Evolutionary conservation across 2,113 vertebrate genomes (phyloP), one percentile per base, ranked within the genome.

Genomic region (Pungitius pungitius): DNA sequence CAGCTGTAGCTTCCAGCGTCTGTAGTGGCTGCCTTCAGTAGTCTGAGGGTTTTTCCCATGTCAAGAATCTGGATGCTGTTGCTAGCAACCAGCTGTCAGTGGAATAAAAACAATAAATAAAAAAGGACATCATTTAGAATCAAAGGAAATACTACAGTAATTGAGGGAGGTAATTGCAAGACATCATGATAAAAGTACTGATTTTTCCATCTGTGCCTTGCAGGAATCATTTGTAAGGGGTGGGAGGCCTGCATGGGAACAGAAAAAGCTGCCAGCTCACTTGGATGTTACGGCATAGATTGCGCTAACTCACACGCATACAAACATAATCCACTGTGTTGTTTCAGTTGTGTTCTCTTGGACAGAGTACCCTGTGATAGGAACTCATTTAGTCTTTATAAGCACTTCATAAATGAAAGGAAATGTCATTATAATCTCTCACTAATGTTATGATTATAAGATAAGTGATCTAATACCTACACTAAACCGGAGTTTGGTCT

Each of bases 1-100:
- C 98, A 99, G n/a, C 92, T 96, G 82, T 98, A 99, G 42, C 87
- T 90, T 35, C 97, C 98, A 10, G 92, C 86, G 2, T 98, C 95
- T 52, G 89, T 81, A n/a, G 85, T 73, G 47, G 85, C 51, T 1
- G 92, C 90, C 85, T 94, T 95, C 77, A 95, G 90, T 56, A 99
- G 88, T 80, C 92, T 95, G 73, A 99, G 77, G 1, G 90, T 95
- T 90, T 95, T 98, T 54, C 98, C 97, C 24, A 89, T 88, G 68
- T 95, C 94, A 61, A 91, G 84, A 83, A 97, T 92, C 87, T 96
- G 95, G 78, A 96, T 58, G 35, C 74, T 80, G 45, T 80, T 91
- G 83, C 93, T 95, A 55, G 95, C 85, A 69, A 92, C 88, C 68
- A 98, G 93, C 98, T 99, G 78, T 78, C 76, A 35, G 33, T 35